Evolutionary conservation across 1,140 invertebrate genomes (phyloP).

Genomic region (Hetaerina americana): DNA sequence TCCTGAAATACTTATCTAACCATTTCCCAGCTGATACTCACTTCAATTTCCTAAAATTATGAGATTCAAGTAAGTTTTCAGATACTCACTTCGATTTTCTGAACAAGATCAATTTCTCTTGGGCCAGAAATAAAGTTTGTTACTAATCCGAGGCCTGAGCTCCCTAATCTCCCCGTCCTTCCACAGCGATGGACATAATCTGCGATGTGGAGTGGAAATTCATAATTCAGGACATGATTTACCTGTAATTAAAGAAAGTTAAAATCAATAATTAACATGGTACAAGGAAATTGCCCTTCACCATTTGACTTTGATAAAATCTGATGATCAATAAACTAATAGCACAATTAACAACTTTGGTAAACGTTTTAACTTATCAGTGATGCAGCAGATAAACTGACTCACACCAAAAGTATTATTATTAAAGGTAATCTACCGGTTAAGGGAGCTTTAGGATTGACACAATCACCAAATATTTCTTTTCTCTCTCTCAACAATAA

Average conservation of each 20-base stretch:
- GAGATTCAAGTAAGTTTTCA: no score
- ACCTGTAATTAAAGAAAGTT: not conserved
- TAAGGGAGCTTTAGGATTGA: no score
- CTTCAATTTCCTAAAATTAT: no score
- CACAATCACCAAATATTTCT: no score
- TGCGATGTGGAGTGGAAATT: not conserved
- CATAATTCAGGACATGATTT: not conserved
- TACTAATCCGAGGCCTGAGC: not conserved
- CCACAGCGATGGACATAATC: not conserved
- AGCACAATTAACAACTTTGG: not conserved
- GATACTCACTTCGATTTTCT: not conserved
- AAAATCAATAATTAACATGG: slow-evolving; percentile 3
- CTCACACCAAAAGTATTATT: no score
- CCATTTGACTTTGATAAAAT: no score
- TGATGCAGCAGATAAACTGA: no score
- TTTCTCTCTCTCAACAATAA: no score
- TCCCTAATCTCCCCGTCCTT: not conserved
- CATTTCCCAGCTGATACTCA: no score
- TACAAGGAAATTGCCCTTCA: slow-evolving; percentile 2
- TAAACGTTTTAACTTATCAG: slow-evolving; percentile 5
- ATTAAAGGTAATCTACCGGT: no score
- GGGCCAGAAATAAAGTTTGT: not conserved
- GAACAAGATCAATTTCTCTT: not conserved
- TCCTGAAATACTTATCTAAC: no score
- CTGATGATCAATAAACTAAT: no score